Evolutionary conservation across 2,888 invertebrate genomes (phyloP).

Genomic region (Tetropium fuscum): DNA sequence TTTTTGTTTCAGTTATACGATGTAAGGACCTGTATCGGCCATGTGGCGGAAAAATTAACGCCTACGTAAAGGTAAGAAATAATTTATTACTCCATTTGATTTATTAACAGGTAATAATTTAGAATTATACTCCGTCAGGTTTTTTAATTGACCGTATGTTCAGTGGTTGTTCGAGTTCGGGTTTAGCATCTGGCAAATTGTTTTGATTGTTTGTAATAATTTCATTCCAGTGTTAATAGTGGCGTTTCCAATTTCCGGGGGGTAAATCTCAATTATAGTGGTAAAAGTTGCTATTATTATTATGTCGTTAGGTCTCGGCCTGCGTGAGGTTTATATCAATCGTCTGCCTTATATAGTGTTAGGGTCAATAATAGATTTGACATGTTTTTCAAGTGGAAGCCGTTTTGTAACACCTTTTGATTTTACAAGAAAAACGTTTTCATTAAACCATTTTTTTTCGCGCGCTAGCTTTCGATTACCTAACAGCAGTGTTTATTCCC

Average conservation of each 20-base stretch:
- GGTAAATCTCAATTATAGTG: conserved; percentile 21
- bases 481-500: no score
- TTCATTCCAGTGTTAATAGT: conserved; percentile 22
- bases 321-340: not conserved
- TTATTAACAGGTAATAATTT: conserved; percentile 29
- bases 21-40: conserved; percentile 79
- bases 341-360: no score
- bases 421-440: no score
- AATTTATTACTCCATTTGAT: conserved; percentile 4
- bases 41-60: conserved; percentile 79
- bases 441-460: no score
- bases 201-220: conserved; percentile 28
- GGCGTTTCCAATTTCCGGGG: conserved; percentile 33
- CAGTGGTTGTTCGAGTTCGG: conserved; percentile 13
- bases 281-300: not conserved
- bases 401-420: no score
- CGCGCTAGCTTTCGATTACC: no score
- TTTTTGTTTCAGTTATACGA: conserved; percentile 76
- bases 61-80: conserved; percentile 81
- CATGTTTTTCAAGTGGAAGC: no score
- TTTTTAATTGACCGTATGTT: conserved; percentile 35
- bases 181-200: conserved; percentile 31
- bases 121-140: conserved; percentile 28
- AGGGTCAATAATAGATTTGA: no score
- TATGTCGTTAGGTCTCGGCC: not conserved